Percentiles rank a stretch among this genome's conserved stretches.
phyloP scores from a whole-genome alignment of 2,797 vertebrate genomes.

The Crossoptilon crossoptilon region DNA sequence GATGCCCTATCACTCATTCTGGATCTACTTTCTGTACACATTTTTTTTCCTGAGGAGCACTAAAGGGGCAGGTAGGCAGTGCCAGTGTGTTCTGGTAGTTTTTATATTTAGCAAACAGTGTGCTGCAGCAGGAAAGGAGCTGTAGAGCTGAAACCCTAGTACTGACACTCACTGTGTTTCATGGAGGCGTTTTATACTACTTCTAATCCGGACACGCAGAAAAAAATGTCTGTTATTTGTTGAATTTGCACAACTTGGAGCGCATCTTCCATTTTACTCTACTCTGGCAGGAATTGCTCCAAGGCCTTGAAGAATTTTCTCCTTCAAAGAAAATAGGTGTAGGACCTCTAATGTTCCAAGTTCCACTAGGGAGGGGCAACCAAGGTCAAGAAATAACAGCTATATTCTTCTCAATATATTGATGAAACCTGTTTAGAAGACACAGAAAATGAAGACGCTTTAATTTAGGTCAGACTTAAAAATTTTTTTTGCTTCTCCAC shows the following conservation, averaged over 20 bases:
- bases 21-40: neutral
- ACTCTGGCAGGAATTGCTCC: neutral
- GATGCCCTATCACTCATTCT: neutral
- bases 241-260: neutral
- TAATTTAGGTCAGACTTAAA: neutral
- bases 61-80: neutral
- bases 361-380: neutral
- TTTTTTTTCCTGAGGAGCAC: neutral
- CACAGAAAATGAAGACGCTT: neutral
- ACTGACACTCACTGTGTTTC: neutral
- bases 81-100: accelerated
- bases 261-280: neutral
- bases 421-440: neutral
- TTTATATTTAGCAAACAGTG: neutral
- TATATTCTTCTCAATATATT: neutral
- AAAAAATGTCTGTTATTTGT: accelerated
- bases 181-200: neutral
- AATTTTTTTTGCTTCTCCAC: neutral
- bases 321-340: neutral
- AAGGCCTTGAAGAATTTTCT: neutral
- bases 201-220: neutral
- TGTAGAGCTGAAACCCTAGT: neutral
- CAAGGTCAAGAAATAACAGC: neutral
- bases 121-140: neutral
- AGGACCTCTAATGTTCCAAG: neutral